These are phyloP conservation scores for Parazoanthus swiftii DNA, from an alignment of 92 coral and sea anemone species.

Conservation along the genomic window DNA sequence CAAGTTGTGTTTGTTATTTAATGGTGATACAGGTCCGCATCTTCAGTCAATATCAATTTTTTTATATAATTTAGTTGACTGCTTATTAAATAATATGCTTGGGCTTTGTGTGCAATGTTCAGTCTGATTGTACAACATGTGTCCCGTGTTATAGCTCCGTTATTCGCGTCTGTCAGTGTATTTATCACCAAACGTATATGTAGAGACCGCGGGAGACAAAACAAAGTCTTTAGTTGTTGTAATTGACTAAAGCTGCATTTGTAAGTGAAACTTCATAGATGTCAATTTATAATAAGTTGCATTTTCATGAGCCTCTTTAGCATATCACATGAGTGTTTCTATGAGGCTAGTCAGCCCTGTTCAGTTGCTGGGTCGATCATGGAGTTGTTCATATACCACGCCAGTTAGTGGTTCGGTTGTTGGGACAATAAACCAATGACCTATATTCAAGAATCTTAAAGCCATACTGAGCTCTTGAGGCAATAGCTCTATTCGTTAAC, in stretches of 20 bases:
- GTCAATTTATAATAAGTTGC: conserved; percentile 6
- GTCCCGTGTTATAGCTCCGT: neutral
- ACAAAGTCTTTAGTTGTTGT: neutral
- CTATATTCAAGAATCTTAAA: neutral
- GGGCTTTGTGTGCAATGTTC: neutral
- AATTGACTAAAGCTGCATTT: neutral
- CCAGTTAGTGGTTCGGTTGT: neutral
- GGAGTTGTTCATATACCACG: neutral
- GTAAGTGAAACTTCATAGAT: neutral
- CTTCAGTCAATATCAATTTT: conserved; percentile 3
- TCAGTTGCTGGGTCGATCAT: conserved; percentile 2
- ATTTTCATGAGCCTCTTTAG: neutral
- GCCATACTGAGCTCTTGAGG: neutral
- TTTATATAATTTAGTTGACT: neutral
- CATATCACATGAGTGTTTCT: neutral
- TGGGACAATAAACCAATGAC: no score
- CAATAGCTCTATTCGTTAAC: neutral
- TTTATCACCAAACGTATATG: neutral
- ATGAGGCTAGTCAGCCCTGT: neutral
- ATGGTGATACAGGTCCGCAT: neutral
- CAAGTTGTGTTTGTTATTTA: neutral
- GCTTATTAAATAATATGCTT: neutral
- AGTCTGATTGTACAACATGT: neutral
- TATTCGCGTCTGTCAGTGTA: neutral
- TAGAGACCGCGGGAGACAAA: neutral